Conservation (phyloP, 1,140 invertebrate genomes). For the Aphelinus atriplicis region DNA sequence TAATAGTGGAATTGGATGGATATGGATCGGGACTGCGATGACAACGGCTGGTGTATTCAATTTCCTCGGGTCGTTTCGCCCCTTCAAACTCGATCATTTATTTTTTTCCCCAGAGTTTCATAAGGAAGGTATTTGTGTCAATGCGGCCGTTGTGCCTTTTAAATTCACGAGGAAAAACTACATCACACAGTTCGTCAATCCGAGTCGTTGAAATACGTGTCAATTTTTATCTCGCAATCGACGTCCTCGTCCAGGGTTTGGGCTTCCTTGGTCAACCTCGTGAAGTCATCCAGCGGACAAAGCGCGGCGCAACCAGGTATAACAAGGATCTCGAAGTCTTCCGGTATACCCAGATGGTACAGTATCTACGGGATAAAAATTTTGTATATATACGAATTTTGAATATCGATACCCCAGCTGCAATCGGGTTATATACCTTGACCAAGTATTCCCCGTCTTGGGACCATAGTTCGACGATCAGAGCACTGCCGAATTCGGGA, state of each 20-base stretch:
- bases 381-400: neutral
- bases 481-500: conserved; percentile 16
- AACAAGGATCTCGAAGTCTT: neutral
- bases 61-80: no score
- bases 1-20: no score
- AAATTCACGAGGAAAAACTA: no score
- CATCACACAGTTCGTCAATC: no score
- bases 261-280: neutral
- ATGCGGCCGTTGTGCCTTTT: no score
- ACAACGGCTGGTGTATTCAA: no score
- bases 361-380: conserved; percentile 16
- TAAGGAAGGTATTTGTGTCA: no score
- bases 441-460: conserved; percentile 6
- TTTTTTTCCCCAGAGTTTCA: no score
- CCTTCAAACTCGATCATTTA: no score
- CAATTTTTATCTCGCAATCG: neutral
- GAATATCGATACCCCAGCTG: neutral
- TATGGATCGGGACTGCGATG: no score
- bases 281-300: conserved; percentile 14
- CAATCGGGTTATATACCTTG: conserved; percentile 1
- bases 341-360: conserved; percentile 22
- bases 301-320: neutral
- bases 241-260: conserved; percentile 3
- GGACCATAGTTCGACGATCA: conserved; percentile 25
- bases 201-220: neutral